A percentile compares a stretch with the other conserved stretches of the same genome.
Evolutionary conservation across 2,888 invertebrate species (phyloP).

Genomic region (Nasonia oneida): DNA sequence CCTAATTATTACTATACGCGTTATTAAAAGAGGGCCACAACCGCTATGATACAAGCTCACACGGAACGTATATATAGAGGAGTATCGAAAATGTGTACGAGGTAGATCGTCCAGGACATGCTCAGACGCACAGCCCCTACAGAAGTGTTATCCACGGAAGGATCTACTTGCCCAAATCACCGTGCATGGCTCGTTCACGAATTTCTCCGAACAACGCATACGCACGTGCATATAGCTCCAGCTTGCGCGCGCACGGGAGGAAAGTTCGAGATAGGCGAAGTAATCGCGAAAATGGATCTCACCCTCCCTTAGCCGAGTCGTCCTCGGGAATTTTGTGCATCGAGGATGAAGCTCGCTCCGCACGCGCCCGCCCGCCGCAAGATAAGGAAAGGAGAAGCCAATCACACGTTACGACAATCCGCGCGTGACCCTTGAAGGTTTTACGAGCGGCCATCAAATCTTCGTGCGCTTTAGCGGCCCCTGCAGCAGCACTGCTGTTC

Average conservation of each 20-base stretch:
- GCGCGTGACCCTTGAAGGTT: constrained; percentile 65
- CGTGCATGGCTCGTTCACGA: neutral
- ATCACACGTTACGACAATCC: constrained; percentile 65
- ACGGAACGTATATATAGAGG: too few species aligned
- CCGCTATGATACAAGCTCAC: too few species aligned
- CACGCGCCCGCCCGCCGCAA: neutral
- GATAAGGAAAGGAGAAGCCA: constrained; percentile 61
- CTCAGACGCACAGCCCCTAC: neutral
- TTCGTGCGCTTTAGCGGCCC: constrained; percentile 52
- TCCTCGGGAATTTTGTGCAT: constrained; percentile 45
- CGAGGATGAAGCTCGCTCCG: constrained; percentile 26
- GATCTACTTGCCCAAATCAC: neutral
- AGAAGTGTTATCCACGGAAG: neutral
- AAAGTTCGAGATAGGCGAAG: constrained; percentile 19
- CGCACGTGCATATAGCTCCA: neutral
- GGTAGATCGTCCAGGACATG: too few species aligned
- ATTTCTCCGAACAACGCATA: constrained; percentile 5
- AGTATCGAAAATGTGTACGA: too few species aligned
- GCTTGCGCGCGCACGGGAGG: neutral
- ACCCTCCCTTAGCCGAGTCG: neutral
- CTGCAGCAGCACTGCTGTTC: neutral
- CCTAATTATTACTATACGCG: neutral
- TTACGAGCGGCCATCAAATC: constrained; percentile 69
- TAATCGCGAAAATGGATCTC: constrained; percentile 41
- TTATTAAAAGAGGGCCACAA: neutral